Evolutionary conservation across 35 echinoderm and acorn worm species (phyloP).

Genomic region (Patiria miniata): DNA sequence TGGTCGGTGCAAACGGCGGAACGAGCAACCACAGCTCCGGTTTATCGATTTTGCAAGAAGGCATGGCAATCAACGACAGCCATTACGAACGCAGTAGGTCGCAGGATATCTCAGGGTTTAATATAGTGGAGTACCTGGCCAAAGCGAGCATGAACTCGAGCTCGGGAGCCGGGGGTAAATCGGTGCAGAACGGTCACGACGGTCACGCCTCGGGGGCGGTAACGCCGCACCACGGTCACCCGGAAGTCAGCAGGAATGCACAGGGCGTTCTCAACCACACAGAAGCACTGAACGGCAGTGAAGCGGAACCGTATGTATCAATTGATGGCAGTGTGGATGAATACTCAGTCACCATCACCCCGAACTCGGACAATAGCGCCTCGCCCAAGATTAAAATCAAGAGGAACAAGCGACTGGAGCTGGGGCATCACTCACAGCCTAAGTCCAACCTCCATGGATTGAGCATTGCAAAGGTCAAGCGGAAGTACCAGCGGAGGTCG

Average conservation of each 20-base stretch:
- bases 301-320: background rate
- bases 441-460: background rate
- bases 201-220: background rate
- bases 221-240: constrained; percentile 1
- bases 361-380: background rate
- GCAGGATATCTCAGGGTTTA: constrained; percentile 31
- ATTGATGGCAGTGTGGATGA: background rate
- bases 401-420: background rate
- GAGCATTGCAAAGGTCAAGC: constrained; percentile 11
- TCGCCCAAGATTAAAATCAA: constrained; percentile 57
- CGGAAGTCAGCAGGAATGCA: constrained; percentile 6
- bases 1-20: constrained; percentile 83
- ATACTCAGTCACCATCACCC: constrained; percentile 13
- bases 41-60: constrained; percentile 83
- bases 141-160: constrained; percentile 54
- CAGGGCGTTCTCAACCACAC: background rate
- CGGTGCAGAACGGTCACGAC: constrained; percentile 12
- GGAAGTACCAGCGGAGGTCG: background rate
- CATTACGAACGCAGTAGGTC: constrained; percentile 43
- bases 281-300: background rate
- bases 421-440: background rate
- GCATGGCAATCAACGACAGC: constrained; percentile 81
- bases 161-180: constrained; percentile 8
- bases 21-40: constrained; percentile 60
- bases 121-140: constrained; percentile 63